A percentile compares a stretch with the other conserved stretches of the same genome.
phyloP scores from a whole-genome alignment of 2,113 vertebrate species.

The Forbesichthys agassizii region DNA sequence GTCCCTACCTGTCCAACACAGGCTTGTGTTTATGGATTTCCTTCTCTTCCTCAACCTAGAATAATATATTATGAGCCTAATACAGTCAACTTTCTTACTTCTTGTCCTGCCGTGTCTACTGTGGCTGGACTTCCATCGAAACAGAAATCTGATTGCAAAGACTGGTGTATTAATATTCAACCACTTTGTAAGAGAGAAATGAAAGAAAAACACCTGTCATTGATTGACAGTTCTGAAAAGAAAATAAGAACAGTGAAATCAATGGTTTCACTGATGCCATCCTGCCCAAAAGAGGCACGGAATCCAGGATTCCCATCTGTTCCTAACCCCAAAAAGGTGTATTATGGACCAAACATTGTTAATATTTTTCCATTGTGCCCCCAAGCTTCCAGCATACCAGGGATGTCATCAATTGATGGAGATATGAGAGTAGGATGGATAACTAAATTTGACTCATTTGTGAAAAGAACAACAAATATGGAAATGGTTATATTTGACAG shows the following conservation, averaged over 20 bases:
- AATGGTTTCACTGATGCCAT: conserved; percentile 46
- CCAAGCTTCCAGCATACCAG: conserved; percentile 41
- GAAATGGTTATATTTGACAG: neutral
- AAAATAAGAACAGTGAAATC: conserved; percentile 25
- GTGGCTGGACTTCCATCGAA: conserved; percentile 53
- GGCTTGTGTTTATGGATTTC: conserved; percentile 29
- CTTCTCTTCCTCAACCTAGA: conserved; percentile 24
- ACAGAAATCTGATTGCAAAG: conserved; percentile 36
- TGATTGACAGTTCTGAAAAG: conserved; percentile 6
- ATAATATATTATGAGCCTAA: conserved; percentile 2
- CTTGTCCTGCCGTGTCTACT: conserved; percentile 35
- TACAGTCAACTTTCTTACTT: conserved; percentile 17
- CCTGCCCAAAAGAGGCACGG: conserved; percentile 42
- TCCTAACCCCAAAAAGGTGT: conserved; percentile 9
- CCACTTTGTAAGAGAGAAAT: conserved; percentile 28
- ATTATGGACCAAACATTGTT: conserved; percentile 15
- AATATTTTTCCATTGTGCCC: conserved; percentile 28
- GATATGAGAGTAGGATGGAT: conserved; percentile 21
- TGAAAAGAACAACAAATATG: conserved; percentile 22
- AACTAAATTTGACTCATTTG: conserved; percentile 11
- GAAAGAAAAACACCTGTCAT: conserved; percentile 8
- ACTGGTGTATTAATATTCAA: conserved; percentile 27
- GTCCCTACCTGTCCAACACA: conserved; percentile 39
- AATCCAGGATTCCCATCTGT: conserved; percentile 41
- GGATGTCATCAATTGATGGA: conserved; percentile 31